These are phyloP conservation scores for Rattus rattus DNA, from an alignment of 2,113 vertebrate genomes.

Conservation along the genomic window DNA sequence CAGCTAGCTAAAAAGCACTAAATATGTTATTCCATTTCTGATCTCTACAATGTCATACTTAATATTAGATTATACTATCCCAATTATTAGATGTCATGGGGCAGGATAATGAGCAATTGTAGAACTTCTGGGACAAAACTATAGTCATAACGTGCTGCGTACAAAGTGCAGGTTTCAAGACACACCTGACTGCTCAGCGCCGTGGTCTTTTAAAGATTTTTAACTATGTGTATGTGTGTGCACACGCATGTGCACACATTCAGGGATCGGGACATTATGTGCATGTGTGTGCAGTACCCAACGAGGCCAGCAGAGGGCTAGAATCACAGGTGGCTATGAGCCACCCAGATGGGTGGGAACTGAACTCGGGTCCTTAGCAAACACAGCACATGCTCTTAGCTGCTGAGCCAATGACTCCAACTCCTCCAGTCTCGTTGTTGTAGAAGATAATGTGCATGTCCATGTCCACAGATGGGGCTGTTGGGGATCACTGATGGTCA, in stretches of 20 bases:
- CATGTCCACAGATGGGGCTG: not conserved
- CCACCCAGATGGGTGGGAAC: not conserved
- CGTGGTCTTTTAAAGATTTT: not conserved
- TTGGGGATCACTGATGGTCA: not conserved
- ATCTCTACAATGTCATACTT: constrained; percentile 15
- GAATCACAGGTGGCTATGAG: not conserved
- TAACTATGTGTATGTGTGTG: not conserved
- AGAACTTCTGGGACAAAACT: not conserved
- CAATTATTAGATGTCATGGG: not conserved
- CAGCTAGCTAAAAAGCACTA: not conserved
- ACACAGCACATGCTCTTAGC: not conserved
- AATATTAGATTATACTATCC: not conserved
- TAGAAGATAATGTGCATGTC: not conserved
- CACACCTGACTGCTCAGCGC: not conserved
- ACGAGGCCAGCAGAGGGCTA: not conserved
- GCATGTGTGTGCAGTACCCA: not conserved
- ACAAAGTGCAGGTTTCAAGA: constrained; percentile 40
- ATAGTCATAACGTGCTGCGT: not conserved
- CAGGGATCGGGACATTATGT: not conserved
- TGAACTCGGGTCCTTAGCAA: not conserved
- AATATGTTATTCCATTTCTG: not conserved
- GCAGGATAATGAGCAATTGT: not conserved
- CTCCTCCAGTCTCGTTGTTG: not conserved
- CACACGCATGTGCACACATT: not conserved
- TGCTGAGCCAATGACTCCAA: not conserved